phyloP scores from a whole-genome alignment of 2,113 vertebrate species.

The Emydocephalus ijimae region DNA sequence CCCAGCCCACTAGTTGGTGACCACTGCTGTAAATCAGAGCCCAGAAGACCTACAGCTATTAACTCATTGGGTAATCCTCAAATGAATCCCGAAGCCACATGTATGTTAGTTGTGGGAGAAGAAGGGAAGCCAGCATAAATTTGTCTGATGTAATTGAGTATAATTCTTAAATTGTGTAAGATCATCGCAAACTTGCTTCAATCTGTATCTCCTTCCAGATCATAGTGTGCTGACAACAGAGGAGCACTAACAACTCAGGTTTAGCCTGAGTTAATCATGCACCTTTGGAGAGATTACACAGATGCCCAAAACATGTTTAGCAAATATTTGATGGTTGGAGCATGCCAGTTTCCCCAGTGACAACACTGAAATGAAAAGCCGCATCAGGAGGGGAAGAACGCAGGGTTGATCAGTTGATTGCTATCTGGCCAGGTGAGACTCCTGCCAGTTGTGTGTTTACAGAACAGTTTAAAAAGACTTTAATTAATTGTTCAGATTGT shows the following conservation, averaged over 20 bases:
- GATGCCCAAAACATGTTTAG: constrained; percentile 59
- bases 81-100: background rate
- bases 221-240: constrained; percentile 54
- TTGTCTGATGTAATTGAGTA: constrained; percentile 28
- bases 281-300: constrained; percentile 62
- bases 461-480: constrained; percentile 42
- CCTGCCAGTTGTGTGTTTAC: constrained; percentile 30
- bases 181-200: constrained; percentile 40
- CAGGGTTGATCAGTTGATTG: constrained; percentile 47
- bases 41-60: background rate
- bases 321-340: constrained; percentile 54
- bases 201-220: constrained; percentile 55
- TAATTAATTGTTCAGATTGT: constrained; percentile 51
- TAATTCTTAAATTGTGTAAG: constrained; percentile 37
- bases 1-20: no score
- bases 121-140: constrained; percentile 32
- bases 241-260: constrained; percentile 55
- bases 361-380: constrained; percentile 58
- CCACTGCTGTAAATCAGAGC: background rate
- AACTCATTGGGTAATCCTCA: background rate
- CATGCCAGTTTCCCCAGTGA: constrained; percentile 52
- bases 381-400: constrained; percentile 43
- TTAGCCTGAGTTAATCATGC: constrained; percentile 61
- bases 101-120: background rate
- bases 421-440: constrained; percentile 40